Base-by-base conservation (phyloP, 2,888 invertebrate species). In the Sphaerophoria rueppellii region DNA sequence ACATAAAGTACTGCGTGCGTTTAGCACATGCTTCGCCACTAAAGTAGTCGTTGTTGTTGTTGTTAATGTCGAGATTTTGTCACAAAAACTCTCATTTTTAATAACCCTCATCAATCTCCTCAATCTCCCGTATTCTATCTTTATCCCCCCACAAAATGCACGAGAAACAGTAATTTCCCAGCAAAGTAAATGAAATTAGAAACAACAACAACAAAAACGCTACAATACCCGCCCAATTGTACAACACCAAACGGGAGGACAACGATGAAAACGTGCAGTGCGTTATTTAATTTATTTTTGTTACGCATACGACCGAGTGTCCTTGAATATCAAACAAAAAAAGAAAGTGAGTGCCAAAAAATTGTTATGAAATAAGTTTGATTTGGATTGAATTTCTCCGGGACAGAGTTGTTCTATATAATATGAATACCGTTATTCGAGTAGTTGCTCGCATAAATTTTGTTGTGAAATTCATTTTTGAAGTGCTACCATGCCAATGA, bases 261-360 rank as follows among this genome's bases (percentile, higher is more conserved):
- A 24, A 24, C 24, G 24, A 24, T 24, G 24, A 24, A 24, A 24
- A 48, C n/a, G 9, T 65, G 55, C 34, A 16, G n/a, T 61, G 71
- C 55, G 32, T 79, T 80, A 72, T 67, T 76, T 58, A 71, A 74
- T 78, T 74, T 54, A 54, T 54, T 67, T 63, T 71, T 55, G 60
- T 80, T 80, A 83, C 83, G 72, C 73, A 83, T 83, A 83, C 83
- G 83, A 71, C 79, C 54, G 24, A 54, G 67, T 67, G 67, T 67
- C 40, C 67, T 67, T 67, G 46, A 16, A 43, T 43, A 9, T 9
- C 16, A 6, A 11, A 58, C 37, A 37, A 40, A 6, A 40, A 34
- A 12, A 11, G 16, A 58, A 50, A 32, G 40, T 43, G 58, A 58
- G 48, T 72, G 55, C 67, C 67, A 67, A 63, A 61, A 16, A 78